Percentiles rank a stretch among this genome's conserved stretches.
Conservation (phyloP, 2,113 vertebrate species). For the Mobula birostris region DNA sequence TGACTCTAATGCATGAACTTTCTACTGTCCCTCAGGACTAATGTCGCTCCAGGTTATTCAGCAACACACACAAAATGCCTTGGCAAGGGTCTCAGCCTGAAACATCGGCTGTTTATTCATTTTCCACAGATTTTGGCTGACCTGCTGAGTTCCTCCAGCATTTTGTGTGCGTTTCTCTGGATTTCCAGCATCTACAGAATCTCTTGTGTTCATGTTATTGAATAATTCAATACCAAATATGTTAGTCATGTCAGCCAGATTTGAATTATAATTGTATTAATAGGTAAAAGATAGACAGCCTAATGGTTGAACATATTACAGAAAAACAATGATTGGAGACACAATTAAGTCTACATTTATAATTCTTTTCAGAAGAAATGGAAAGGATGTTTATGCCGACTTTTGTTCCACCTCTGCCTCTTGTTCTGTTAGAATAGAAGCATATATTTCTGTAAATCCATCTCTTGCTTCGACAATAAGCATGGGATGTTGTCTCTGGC, state of each 20-base stretch:
- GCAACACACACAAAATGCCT: too few relatives aligned
- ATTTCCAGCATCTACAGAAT: too few relatives aligned
- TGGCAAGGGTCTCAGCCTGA: too few relatives aligned
- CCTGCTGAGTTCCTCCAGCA: too few relatives aligned
- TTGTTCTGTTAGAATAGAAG: not conserved
- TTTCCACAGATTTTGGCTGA: too few relatives aligned
- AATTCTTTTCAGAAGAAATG: not conserved
- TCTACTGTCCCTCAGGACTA: not conserved
- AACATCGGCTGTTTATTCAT: too few relatives aligned
- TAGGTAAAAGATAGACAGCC: not conserved
- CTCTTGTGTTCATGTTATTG: not conserved
- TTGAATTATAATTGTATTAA: not conserved
- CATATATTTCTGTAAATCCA: not conserved
- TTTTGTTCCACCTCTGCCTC: not conserved
- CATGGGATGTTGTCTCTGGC: not conserved
- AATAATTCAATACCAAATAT: not conserved
- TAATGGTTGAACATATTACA: not conserved
- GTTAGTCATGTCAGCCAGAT: not conserved
- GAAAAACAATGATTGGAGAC: not conserved
- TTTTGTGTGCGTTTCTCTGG: too few relatives aligned
- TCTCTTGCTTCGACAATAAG: not conserved
- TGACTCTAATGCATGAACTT: too few relatives aligned
- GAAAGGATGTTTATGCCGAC: not conserved
- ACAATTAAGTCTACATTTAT: not conserved
- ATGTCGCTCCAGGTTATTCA: not conserved